These are phyloP conservation scores for Melipona bicolor DNA, from an alignment of 2,888 invertebrate species.

Conservation along the genomic window DNA sequence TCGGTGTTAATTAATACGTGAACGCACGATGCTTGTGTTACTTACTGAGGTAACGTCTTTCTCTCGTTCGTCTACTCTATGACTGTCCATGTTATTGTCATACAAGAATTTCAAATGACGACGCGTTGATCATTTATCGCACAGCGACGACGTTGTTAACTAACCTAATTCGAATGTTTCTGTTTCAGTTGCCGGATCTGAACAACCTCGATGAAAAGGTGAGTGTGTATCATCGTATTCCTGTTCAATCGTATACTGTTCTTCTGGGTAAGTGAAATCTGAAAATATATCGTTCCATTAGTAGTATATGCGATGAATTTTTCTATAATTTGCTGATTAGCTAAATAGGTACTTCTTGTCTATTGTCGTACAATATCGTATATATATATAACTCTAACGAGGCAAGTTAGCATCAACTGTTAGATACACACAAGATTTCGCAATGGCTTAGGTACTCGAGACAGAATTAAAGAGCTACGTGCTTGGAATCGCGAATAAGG, in stretches of 20 bases:
- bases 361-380: background rate
- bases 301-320: background rate
- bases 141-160: background rate
- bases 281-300: background rate
- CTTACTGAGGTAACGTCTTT: background rate
- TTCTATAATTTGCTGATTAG: background rate
- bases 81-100: background rate
- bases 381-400: background rate
- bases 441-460: conserved; percentile 43
- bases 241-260: background rate
- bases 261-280: conserved; percentile 37
- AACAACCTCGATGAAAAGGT: conserved; percentile 82
- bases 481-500: conserved; percentile 46
- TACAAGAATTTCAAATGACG: background rate
- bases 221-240: conserved; percentile 64
- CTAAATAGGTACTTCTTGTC: background rate
- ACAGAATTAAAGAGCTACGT: conserved; percentile 41
- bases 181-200: conserved; percentile 80
- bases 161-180: conserved; percentile 20
- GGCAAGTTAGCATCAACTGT: background rate
- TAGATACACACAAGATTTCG: conserved; percentile 30
- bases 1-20: background rate
- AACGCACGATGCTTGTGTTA: no score
- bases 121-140: no score
- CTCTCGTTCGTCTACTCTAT: background rate